phyloP scores from a whole-genome alignment of 2,113 vertebrate genomes.

The Grallaria varia region DNA sequence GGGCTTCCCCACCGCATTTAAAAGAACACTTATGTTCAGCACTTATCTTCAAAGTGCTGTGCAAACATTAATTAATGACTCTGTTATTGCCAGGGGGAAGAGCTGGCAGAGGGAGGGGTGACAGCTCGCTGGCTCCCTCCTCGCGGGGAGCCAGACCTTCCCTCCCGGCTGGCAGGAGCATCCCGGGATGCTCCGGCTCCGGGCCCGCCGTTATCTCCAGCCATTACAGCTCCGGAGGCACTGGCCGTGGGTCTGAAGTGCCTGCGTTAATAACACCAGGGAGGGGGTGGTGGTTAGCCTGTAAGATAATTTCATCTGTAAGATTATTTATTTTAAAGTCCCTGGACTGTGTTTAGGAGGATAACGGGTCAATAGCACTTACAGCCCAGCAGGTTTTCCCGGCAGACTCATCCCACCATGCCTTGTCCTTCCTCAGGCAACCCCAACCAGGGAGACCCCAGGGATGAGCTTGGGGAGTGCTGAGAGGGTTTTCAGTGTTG shows the following conservation, averaged over 20 bases:
- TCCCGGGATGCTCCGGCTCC: background rate
- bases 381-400: background rate
- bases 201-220: background rate
- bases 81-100: background rate
- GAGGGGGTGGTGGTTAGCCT: background rate
- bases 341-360: background rate
- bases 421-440: background rate
- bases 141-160: background rate
- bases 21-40: background rate
- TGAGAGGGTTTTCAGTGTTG: background rate
- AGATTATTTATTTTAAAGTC: background rate
- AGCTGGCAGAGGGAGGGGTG: background rate
- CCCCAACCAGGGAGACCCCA: background rate
- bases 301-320: background rate
- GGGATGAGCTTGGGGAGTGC: background rate
- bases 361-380: background rate
- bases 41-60: background rate
- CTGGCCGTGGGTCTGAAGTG: background rate
- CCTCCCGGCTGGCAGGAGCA: fast-evolving
- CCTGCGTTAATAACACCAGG: background rate
- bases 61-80: background rate
- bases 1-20: background rate
- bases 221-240: background rate
- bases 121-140: background rate
- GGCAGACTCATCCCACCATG: background rate